Conservation (phyloP, 2,888 invertebrate species). For the Chymomyza amoena region DNA sequence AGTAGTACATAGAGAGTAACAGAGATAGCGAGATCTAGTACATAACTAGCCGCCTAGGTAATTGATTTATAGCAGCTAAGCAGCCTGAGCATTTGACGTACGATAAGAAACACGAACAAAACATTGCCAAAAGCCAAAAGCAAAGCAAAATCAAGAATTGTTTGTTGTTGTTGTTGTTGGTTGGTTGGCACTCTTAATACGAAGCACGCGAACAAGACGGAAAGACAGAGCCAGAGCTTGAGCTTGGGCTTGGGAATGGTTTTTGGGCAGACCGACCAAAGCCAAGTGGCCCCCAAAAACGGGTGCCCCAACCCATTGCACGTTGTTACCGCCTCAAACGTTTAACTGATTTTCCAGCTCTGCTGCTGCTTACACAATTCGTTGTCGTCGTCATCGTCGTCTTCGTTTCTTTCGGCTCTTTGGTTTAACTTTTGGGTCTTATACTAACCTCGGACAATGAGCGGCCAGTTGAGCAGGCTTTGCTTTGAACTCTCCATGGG, state of each 20-base stretch:
- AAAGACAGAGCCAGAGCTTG: no score
- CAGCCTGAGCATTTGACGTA: background rate
- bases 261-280: slow-evolving; percentile 36
- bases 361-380: slow-evolving; percentile 1
- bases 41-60: slow-evolving; percentile 29
- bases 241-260: slow-evolving; percentile 29
- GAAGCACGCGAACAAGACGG: slow-evolving; percentile 55
- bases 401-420: slow-evolving; percentile 7
- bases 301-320: background rate
- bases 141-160: slow-evolving; percentile 19
- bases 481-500: background rate
- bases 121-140: slow-evolving; percentile 14
- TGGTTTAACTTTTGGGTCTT: background rate
- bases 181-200: background rate
- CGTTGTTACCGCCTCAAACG: slow-evolving; percentile 4
- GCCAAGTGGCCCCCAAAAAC: slow-evolving; percentile 46
- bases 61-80: slow-evolving; percentile 55
- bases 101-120: slow-evolving; percentile 50
- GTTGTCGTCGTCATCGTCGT: slow-evolving; percentile 5
- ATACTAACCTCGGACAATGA: slow-evolving; percentile 59
- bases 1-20: background rate
- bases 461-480: slow-evolving; percentile 34
- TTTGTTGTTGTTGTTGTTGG: slow-evolving; percentile 3
- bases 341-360: slow-evolving; percentile 53
- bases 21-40: background rate